Percentiles rank a stretch among this genome's conserved stretches.
Conservation (phyloP, 2,797 vertebrate species). For the Girardinus metallicus region DNA sequence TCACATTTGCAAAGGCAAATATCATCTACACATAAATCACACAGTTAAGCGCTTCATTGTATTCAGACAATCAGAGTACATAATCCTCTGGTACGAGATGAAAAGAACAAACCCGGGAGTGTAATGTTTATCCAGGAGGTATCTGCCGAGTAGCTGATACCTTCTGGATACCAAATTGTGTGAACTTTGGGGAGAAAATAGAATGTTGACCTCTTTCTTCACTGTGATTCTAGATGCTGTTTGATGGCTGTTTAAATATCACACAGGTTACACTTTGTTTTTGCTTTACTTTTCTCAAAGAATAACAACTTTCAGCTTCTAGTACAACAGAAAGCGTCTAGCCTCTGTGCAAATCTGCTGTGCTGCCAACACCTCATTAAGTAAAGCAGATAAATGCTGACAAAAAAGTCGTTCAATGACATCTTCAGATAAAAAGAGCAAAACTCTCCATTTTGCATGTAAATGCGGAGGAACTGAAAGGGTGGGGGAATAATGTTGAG, state of each 20-base stretch:
- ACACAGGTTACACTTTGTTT: not conserved
- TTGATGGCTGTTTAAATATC: not conserved
- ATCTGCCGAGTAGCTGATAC: not conserved
- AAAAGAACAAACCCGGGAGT: not conserved
- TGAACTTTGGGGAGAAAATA: not conserved
- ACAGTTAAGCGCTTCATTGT: not conserved
- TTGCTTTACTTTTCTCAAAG: not conserved
- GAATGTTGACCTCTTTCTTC: not conserved
- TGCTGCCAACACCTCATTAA: not conserved
- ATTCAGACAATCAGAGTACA: not conserved
- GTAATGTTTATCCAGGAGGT: not conserved
- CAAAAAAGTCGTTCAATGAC: not conserved
- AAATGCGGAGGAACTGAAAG: not conserved
- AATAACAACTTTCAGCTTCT: not conserved
- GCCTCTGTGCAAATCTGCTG: not conserved
- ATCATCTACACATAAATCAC: not conserved
- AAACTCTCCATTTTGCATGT: not conserved
- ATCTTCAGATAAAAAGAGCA: not conserved
- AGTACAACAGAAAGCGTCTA: not conserved
- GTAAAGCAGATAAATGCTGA: not conserved
- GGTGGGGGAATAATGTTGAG: not conserved
- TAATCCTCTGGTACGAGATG: slow-evolving; percentile 1
- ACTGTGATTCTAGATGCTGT: not conserved
- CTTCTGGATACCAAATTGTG: not conserved
- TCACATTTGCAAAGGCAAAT: slow-evolving; percentile 17